These are phyloP conservation scores for Morbakka virulenta DNA, from an alignment of 30 jellyfish, hydroid and myxozoan genomes.

Conservation along the genomic window DNA sequence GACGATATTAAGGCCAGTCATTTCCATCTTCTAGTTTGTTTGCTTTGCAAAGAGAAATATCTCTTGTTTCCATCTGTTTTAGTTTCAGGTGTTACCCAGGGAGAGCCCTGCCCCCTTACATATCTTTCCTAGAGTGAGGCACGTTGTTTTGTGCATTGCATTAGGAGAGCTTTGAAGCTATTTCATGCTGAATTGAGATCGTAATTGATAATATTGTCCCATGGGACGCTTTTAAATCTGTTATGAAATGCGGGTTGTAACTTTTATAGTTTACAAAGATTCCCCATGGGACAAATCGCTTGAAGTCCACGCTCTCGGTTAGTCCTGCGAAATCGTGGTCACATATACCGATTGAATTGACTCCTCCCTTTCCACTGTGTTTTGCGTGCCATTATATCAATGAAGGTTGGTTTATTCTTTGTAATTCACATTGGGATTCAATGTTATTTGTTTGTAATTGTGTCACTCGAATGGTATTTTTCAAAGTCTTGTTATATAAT, in stretches of 20 bases:
- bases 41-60: too few species aligned
- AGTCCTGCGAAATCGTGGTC: constrained; percentile 27
- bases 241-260: constrained; percentile 21
- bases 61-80: too few species aligned
- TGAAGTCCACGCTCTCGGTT: constrained; percentile 4
- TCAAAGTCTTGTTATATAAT: constrained; percentile 7
- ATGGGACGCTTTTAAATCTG: not conserved
- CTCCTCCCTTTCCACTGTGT: constrained; percentile 4
- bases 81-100: too few species aligned
- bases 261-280: constrained; percentile 12
- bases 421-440: constrained; percentile 1
- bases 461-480: not conserved
- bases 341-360: constrained; percentile 11
- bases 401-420: not conserved
- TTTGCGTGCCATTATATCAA: constrained; percentile 30
- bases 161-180: too few species aligned
- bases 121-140: too few species aligned
- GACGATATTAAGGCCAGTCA: too few species aligned
- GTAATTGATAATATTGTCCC: too few species aligned
- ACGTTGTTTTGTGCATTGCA: too few species aligned
- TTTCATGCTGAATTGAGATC: constrained; percentile 25
- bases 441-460: constrained; percentile 7
- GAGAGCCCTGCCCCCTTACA: too few species aligned
- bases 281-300: constrained; percentile 31
- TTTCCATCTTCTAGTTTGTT: too few species aligned